Evolutionary conservation across 2,797 vertebrate genomes (phyloP), one percentile per base, ranked within the genome.

Genomic region (Aphelocoma californica): DNA sequence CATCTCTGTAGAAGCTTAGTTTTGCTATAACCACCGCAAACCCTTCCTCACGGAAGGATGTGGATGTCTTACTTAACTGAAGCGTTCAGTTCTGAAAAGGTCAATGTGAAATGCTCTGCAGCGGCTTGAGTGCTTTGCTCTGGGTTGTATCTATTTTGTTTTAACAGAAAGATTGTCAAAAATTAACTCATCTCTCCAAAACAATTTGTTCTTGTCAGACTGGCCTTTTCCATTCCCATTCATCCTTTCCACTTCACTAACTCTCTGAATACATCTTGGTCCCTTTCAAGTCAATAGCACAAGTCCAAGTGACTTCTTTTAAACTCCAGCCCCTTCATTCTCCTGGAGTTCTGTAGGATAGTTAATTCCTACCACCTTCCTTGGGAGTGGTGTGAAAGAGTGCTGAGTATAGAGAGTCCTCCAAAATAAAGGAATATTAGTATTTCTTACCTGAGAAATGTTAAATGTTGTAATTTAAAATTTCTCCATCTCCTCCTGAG

Each of bases 161-260:
- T 90, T 93, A 95, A 90, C 71, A 77, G 93, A 74, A 95, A 82
- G 93, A 92, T 97, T 94, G 94, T 97, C 95, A 93, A 77, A 97
- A 96, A 96, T 96, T 97, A 96, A 96, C 96, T 92, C 91, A 64
- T 95, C 93, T 95, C 95, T 91, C 88, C 80, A 64, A 94, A 96
- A 94, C 86, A 91, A 95, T 97, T 96, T 92, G 94, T 89, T 95
- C 79, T 87, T 92, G 90, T 94, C 92, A 96, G 81, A 67, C 77
- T 94, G 93, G 93, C 93, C 95, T 96, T 97, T 96, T 96, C 96
- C 47, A 9, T 88, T 97, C 83, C 38, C 71, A 80, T 93, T 82
- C 84, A 78, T 96, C 90, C 84, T 91, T 94, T 96, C 79, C 67
- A n/a, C 51, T 79, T 81, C 62, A 47, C 48, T 34, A 7, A 72